These are phyloP conservation scores for Chunga burmeisteri DNA, from an alignment of 2,113 vertebrate genomes.

Conservation along the genomic window DNA sequence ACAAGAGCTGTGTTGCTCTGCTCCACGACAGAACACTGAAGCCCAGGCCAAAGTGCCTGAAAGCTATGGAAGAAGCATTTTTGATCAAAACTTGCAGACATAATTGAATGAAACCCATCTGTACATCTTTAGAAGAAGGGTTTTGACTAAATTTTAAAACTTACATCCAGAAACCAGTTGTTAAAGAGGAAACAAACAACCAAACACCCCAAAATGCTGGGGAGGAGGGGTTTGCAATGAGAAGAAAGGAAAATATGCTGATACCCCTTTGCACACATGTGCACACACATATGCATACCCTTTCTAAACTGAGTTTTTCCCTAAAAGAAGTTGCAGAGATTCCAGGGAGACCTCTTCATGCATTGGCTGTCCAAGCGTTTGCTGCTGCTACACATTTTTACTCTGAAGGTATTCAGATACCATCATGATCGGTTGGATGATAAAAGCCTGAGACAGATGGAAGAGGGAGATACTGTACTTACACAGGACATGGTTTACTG, in stretches of 20 bases:
- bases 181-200: not conserved
- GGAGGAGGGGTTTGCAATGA: not conserved
- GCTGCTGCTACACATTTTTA: not conserved
- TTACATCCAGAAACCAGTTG: not conserved
- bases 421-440: not conserved
- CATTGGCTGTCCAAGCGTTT: not conserved
- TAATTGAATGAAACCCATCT: not conserved
- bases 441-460: not conserved
- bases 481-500: slow-evolving; percentile 29
- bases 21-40: not conserved
- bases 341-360: not conserved
- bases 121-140: not conserved
- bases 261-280: not conserved
- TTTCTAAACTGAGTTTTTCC: not conserved
- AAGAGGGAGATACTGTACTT: not conserved
- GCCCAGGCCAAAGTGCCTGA: not conserved
- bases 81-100: not conserved
- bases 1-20: not conserved
- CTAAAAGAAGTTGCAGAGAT: not conserved
- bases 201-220: not conserved
- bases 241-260: not conserved
- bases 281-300: not conserved
- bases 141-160: not conserved
- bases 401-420: not conserved
- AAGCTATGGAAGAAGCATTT: not conserved